phyloP scores from a whole-genome alignment of 2,888 invertebrate genomes.

The Eumerus sabulonum region DNA sequence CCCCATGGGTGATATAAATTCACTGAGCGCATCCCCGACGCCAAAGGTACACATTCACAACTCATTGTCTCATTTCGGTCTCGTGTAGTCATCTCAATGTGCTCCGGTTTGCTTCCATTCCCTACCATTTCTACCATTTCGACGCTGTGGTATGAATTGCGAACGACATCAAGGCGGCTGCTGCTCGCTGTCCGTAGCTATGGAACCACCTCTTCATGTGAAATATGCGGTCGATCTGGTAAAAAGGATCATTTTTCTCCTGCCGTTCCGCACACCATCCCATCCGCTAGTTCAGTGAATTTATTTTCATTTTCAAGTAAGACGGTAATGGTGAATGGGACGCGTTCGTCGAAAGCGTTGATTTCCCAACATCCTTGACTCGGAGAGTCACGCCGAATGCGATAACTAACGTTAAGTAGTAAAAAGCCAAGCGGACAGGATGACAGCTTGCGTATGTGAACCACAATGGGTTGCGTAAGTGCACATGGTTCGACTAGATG shows the following conservation, averaged over 20 bases:
- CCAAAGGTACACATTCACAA: conserved; percentile 64
- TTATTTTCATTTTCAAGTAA: conserved; percentile 57
- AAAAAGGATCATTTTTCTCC: conserved; percentile 67
- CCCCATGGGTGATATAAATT: conserved; percentile 62
- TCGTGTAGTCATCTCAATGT: conserved; percentile 44
- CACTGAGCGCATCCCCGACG: conserved; percentile 54
- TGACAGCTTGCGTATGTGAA: conserved; percentile 64
- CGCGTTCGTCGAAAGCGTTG: conserved; percentile 30
- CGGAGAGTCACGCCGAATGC: conserved; percentile 49
- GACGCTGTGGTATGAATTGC: conserved; percentile 2
- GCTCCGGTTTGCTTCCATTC: conserved; percentile 54
- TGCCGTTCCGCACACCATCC: conserved; percentile 44
- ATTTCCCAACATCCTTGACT: conserved; percentile 62
- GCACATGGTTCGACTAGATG: conserved; percentile 26
- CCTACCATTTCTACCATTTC: conserved; percentile 40
- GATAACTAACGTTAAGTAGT: conserved; percentile 39
- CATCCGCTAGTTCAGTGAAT: conserved; percentile 47
- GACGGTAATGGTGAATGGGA: conserved; percentile 1
- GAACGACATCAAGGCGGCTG: conserved; percentile 61
- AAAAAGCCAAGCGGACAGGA: conserved; percentile 48
- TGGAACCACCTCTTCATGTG: conserved; percentile 48
- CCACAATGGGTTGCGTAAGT: conserved; percentile 54
- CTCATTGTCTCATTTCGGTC: conserved; percentile 62
- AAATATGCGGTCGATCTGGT: conserved; percentile 68
- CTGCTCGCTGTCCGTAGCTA: conserved; percentile 11